Evolutionary conservation across 2,113 vertebrate genomes (phyloP).

Genomic region (Cynoglossus semilaevis): DNA sequence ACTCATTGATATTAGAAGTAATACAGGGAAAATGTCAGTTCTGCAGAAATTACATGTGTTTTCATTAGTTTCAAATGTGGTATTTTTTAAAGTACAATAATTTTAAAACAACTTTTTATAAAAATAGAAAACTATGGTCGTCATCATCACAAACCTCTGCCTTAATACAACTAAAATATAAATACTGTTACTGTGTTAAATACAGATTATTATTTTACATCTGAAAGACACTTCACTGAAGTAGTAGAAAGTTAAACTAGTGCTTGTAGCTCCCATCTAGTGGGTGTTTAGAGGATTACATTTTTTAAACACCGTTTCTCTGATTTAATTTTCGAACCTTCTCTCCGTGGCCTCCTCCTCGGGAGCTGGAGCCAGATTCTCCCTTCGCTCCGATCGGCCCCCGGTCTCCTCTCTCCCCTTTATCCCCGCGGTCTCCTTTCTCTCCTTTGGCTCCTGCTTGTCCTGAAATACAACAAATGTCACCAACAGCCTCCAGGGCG

Average conservation of each 20-base stretch:
- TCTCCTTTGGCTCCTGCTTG: slow-evolving; percentile 63
- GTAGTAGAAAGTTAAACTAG: not conserved
- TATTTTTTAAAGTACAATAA: too few species aligned
- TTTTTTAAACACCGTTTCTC: not conserved
- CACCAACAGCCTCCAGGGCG: too few species aligned
- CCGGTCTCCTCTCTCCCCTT: slow-evolving; percentile 75
- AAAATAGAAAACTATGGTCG: too few species aligned
- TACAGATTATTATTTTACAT: not conserved
- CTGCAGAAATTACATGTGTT: too few species aligned
- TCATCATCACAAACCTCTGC: too few species aligned
- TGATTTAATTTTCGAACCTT: slow-evolving; percentile 73
- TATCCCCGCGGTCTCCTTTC: slow-evolving; percentile 75
- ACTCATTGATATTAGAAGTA: too few species aligned
- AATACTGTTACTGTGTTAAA: too few species aligned
- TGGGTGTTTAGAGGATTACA: slow-evolving; percentile 5
- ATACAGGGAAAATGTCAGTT: too few species aligned
- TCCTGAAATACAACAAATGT: slow-evolving; percentile 24
- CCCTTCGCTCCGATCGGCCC: slow-evolving; percentile 79
- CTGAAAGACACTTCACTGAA: too few species aligned
- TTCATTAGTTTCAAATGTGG: too few species aligned
- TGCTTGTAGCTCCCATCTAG: slow-evolving; percentile 32
- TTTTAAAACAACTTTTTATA: too few species aligned
- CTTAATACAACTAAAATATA: too few species aligned
- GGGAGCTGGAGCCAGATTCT: slow-evolving; percentile 56
- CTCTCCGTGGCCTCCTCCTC: slow-evolving; percentile 65